Conservation (phyloP, 1,140 invertebrate genomes). For the Ceratina calcarata region DNA sequence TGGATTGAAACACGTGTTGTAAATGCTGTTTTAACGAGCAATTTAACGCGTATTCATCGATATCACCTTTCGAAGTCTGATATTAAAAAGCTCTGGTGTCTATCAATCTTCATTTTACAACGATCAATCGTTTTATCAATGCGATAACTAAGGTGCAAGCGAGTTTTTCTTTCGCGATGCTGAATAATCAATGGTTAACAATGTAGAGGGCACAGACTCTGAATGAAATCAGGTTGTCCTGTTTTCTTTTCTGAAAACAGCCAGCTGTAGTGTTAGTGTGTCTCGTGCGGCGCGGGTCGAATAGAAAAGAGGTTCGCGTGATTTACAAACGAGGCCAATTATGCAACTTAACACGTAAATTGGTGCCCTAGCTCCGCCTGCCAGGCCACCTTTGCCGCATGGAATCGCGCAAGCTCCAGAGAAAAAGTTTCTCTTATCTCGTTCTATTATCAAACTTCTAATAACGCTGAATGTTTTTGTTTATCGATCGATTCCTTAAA, state of each 20-base stretch:
- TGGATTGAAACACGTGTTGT: not conserved
- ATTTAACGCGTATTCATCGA: not conserved
- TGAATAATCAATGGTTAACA: conserved; percentile 15
- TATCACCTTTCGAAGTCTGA: not conserved
- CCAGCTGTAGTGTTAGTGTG: not conserved
- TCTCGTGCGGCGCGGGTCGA: not conserved
- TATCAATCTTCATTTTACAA: not conserved
- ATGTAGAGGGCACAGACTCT: not conserved
- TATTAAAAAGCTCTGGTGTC: no score
- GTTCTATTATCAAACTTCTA: not conserved
- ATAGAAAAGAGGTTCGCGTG: conserved; percentile 29
- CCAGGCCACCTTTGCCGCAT: no score
- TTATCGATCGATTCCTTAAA: conserved; percentile 6
- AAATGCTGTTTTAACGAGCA: not conserved
- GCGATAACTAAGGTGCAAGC: no score
- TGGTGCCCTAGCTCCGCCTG: not conserved
- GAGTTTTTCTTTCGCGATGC: not conserved
- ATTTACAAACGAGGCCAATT: conserved; percentile 39
- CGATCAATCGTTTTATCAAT: not conserved
- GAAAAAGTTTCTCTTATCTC: conserved; percentile 5
- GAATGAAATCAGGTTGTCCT: not conserved
- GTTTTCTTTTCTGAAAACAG: not conserved
- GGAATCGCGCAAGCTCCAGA: not conserved
- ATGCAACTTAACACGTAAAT: conserved; percentile 25
- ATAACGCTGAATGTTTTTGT: not conserved